Conservation (phyloP, 2,888 invertebrate species). For the Chloromyia formosa region DNA sequence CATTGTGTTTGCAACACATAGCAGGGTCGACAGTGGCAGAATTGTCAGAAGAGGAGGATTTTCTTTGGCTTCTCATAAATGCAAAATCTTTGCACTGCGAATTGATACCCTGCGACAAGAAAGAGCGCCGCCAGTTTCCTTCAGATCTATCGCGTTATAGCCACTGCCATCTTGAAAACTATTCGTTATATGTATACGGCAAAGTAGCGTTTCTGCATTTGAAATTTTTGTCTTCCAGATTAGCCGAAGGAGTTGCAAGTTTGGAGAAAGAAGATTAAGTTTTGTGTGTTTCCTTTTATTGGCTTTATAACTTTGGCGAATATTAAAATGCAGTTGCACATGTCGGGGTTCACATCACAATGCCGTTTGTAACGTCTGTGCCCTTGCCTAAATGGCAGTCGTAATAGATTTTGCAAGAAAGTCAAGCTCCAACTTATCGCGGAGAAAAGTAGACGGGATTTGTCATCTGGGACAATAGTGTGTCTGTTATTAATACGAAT, state of each 20-base stretch:
- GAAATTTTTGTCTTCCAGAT: background rate
- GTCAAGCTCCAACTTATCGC: too few relatives aligned
- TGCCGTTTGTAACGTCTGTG: conserved; percentile 4
- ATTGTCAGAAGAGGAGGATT: background rate
- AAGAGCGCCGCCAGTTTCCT: too few relatives aligned
- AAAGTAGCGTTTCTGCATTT: background rate
- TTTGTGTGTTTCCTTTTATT: conserved; percentile 13
- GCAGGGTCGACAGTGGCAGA: too few relatives aligned
- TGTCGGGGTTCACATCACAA: conserved; percentile 14
- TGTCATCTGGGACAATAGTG: too few relatives aligned
- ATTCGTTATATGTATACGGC: background rate
- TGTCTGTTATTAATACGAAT: too few relatives aligned
- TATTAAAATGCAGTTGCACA: conserved; percentile 24
- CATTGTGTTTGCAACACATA: background rate
- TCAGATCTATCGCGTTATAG: too few relatives aligned
- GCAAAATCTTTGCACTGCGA: conserved; percentile 4
- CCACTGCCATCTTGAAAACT: too few relatives aligned
- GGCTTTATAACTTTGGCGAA: conserved; percentile 20
- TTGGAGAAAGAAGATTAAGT: conserved; percentile 7
- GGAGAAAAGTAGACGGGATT: too few relatives aligned
- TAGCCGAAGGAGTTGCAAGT: conserved; percentile 4
- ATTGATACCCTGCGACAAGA: background rate
- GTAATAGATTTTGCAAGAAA: background rate
- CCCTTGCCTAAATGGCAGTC: background rate
- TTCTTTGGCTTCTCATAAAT: conserved; percentile 10